Conservation (phyloP, 2,113 vertebrate species). For the Malurus alboscapulatus region DNA sequence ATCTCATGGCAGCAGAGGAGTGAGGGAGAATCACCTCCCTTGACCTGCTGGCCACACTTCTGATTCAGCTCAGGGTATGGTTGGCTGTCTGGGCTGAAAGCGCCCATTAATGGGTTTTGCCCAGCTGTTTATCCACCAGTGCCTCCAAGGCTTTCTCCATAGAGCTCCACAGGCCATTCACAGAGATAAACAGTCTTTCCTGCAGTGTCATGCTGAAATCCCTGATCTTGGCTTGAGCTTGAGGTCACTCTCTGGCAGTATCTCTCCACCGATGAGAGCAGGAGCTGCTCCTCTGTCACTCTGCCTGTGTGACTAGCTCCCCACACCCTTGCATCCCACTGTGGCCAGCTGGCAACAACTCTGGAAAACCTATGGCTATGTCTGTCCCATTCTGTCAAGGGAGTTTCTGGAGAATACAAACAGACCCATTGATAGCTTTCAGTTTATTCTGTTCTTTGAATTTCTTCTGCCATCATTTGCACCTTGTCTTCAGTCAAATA, state of each 20-base stretch:
- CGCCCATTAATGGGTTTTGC: fast-evolving
- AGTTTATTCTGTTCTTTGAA: background rate
- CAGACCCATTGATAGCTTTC: background rate
- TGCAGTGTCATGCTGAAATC: background rate
- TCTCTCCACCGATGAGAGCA: background rate
- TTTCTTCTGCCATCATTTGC: background rate
- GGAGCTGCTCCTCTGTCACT: background rate
- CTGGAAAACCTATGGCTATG: background rate
- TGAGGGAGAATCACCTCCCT: background rate
- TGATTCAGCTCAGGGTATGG: background rate
- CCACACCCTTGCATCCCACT: background rate
- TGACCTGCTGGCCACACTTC: background rate
- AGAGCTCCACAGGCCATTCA: background rate
- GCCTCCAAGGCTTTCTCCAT: background rate
- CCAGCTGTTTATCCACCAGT: background rate
- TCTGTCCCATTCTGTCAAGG: background rate
- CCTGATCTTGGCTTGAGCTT: background rate
- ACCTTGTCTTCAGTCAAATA: background rate
- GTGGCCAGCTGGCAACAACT: background rate
- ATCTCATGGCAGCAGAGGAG: background rate
- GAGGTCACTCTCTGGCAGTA: background rate
- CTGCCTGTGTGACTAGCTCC: background rate
- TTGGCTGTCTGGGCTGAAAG: background rate
- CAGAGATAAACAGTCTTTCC: background rate
- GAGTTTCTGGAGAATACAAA: background rate